These are phyloP conservation scores for Drosophila villosipedis DNA, from an alignment of 2,888 invertebrate species.

Conservation along the genomic window DNA sequence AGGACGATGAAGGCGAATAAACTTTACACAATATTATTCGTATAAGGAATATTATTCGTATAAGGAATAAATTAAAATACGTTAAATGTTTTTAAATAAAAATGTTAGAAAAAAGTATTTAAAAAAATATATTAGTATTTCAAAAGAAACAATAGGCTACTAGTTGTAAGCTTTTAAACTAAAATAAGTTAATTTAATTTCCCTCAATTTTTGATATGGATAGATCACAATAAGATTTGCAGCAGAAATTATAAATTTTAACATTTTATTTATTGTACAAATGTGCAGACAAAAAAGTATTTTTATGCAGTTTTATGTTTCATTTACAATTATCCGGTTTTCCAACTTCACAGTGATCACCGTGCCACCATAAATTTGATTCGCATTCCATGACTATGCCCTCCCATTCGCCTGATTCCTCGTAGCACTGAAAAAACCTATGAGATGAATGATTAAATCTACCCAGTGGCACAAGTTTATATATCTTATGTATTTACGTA, in stretches of 20 bases:
- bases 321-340: constrained; percentile 20
- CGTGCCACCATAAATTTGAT: constrained; percentile 7
- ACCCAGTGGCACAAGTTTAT: too few relatives aligned
- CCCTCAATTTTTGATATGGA: too few relatives aligned
- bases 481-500: constrained; percentile 16
- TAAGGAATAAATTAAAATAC: background rate
- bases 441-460: background rate
- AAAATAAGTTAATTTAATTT: background rate
- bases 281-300: background rate
- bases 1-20: background rate
- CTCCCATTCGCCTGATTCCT: background rate
- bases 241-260: background rate
- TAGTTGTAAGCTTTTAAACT: background rate
- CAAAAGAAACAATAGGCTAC: background rate
- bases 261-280: background rate
- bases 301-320: background rate
- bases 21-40: background rate
- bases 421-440: constrained; percentile 2
- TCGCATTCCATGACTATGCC: fast-evolving
- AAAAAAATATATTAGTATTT: background rate
- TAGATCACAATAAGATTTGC: background rate
- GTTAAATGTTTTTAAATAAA: background rate
- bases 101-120: background rate
- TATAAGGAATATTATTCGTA: background rate
- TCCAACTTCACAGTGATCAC: background rate